Percentiles rank a stretch among this genome's conserved stretches.
Evolutionary conservation across 2,797 vertebrate genomes (phyloP).

Genomic region (Poeciliopsis turneri): DNA sequence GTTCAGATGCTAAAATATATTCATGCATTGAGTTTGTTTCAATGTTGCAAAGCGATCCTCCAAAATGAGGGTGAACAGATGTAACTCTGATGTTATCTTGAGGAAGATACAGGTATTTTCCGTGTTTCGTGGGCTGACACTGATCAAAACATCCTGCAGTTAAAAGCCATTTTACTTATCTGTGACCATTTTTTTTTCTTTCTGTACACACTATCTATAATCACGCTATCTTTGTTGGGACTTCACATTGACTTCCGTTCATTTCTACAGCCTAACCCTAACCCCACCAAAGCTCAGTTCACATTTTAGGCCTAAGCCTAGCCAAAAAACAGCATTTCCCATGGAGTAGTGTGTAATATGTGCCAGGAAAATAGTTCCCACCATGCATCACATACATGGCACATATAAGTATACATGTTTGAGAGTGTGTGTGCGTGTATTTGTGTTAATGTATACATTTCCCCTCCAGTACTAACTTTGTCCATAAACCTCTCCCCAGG

Average conservation of each 20-base stretch:
- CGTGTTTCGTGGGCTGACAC: not conserved
- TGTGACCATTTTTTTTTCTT: not conserved
- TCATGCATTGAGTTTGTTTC: not conserved
- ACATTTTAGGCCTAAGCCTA: too few species aligned
- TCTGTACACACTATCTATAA: not conserved
- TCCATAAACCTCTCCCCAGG: constrained; percentile 31
- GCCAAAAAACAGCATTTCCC: too few species aligned
- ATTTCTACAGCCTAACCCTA: too few species aligned
- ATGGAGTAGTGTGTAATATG: too few species aligned
- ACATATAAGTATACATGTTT: too few species aligned
- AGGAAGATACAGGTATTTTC: not conserved
- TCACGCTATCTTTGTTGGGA: too few species aligned
- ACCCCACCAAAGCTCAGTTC: too few species aligned
- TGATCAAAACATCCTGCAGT: not conserved
- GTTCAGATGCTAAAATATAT: not conserved
- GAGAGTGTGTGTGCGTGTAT: too few species aligned
- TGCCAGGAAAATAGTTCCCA: too few species aligned
- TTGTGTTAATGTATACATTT: too few species aligned
- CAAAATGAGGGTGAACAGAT: not conserved
- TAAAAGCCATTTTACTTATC: not conserved
- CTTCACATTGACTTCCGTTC: too few species aligned
- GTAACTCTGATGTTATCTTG: not conserved
- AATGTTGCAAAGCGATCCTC: not conserved
- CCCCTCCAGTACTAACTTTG: not conserved
- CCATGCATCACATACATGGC: too few species aligned